These are phyloP conservation scores for Discoglossus pictus DNA, from an alignment of 2,797 vertebrate genomes.

Conservation along the genomic window DNA sequence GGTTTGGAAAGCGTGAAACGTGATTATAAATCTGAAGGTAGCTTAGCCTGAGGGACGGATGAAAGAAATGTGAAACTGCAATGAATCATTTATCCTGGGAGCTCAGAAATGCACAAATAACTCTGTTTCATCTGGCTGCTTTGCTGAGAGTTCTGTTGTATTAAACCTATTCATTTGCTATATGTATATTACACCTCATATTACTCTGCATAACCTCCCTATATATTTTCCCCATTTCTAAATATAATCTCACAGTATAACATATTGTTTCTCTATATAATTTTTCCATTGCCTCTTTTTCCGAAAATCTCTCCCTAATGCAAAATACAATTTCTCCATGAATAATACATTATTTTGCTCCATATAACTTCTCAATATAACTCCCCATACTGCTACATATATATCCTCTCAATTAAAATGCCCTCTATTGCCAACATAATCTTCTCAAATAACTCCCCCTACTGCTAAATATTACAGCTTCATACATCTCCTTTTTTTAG, in stretches of 20 bases:
- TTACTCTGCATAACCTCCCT: not conserved
- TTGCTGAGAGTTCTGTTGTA: conserved; percentile 31
- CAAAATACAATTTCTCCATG: too few species aligned
- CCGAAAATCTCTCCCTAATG: too few species aligned
- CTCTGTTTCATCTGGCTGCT: conserved; percentile 39
- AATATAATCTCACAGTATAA: too few species aligned
- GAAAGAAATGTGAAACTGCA: conserved; percentile 39
- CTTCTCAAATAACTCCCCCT: too few species aligned
- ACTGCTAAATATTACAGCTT: too few species aligned
- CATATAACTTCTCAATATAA: not conserved
- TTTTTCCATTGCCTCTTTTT: too few species aligned
- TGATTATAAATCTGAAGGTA: conserved; percentile 46
- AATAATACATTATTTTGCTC: too few species aligned
- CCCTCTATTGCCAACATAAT: too few species aligned
- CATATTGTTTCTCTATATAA: too few species aligned
- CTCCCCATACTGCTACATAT: not conserved
- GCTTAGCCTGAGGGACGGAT: conserved; percentile 37
- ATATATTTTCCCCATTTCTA: not conserved
- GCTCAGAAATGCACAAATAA: conserved; percentile 37
- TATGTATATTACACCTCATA: not conserved
- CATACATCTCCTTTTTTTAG: too few species aligned
- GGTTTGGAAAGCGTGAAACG: conserved; percentile 33
- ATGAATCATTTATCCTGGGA: conserved; percentile 45
- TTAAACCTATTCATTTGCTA: too few species aligned
- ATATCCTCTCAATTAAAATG: too few species aligned